Evolutionary conservation across 2,888 invertebrate genomes (phyloP), one percentile per base, ranked within the genome.

Genomic region (Marronus borbonicus): DNA sequence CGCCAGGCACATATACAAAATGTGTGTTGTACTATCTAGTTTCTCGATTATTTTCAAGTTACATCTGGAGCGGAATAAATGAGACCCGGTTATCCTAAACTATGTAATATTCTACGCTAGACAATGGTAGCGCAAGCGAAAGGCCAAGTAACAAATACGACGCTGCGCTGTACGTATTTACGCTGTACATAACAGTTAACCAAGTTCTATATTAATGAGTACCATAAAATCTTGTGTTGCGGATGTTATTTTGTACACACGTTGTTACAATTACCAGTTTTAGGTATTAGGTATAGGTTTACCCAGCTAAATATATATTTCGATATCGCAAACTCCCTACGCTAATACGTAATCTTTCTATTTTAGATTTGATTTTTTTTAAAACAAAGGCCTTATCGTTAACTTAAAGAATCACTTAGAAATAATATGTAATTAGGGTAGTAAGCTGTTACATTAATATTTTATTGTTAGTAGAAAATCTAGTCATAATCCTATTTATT

Each of bases 31-130:
- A 62, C 60, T 74, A 74, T 74, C 60, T 60, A 74, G 60, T 74
- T 60, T 74, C 72, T 24, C 72, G 62, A 74, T 74, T 74, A 74
- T 60, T 44, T 74, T 74, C 72, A 44, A 74, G 60, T 74, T 74
- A 74, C 72, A 74, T 74, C 72, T 74, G 72, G 44, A 74, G 60
- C 55, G 72, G 60, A 74, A 74, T 74, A 60, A 62, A 60, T 24
- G 72, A 74, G 44, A 74, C n/a, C 44, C 44, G 60, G 24, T 44
- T 74, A 62, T 74, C 60, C 72, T 72, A 74, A 74, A 60, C 72
- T 74, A 24, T 49, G 72, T 20, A 74, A 60, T 74, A 74, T 74
- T 74, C 72, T 49, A 44, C 60, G 60, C 28, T 24, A 44, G 44
- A 20, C 20, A 55, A 20, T 24, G 12, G 20, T n/a, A 24, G 12